Base-by-base conservation (phyloP, 2,888 invertebrate genomes). In the Eudemis profundana region DNA sequence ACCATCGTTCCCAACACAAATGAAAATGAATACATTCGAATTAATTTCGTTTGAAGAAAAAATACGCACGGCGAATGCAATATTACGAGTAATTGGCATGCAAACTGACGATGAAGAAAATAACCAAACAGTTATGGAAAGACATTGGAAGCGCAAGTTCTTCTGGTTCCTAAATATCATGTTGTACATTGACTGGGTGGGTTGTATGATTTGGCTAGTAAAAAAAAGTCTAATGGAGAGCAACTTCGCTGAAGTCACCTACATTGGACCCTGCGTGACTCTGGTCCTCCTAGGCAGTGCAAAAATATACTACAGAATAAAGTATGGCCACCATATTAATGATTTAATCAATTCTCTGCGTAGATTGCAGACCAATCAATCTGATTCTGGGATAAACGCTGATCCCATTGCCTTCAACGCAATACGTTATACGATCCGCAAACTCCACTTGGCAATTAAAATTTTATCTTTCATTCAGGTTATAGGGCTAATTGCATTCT, bases 241-340 rank as follows among this genome's bases (percentile, higher is more conserved):
- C n/a, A 74, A 64, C 50, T 29, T 83, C 4, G 62, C 75, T 14
- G 73, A 81, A 44, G 68, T 82, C 0, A 81, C 83, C 8, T 77
- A 74, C 49, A 66, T 76, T 40, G 42, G 78, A 2, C 84, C 85
- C 0, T 81, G 83, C 27, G 50, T 78, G 0, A 76, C 74, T 2
- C 29, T 81, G 3, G 74, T 77, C 21, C 8, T 78, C 0, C 71
- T 85, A 4, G 83, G 78, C 1, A 63, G 71, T 50, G 57, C 72
- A 0, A 85, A 83, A 71, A 63, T 78, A 0, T 79, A 66, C 49
- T 79, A 63, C 33, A 74, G 79, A n/a, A 53, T 83, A 1, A 71
- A 70, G 23, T 56, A 81, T 23, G 70, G 71, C 4, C 60, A 76
- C 40, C 53, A 73, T 5, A 76, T 81, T 3, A 70, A 69, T 15